Evolutionary conservation across 2,888 invertebrate species (phyloP).

Genomic region (Andrena bicolor): DNA sequence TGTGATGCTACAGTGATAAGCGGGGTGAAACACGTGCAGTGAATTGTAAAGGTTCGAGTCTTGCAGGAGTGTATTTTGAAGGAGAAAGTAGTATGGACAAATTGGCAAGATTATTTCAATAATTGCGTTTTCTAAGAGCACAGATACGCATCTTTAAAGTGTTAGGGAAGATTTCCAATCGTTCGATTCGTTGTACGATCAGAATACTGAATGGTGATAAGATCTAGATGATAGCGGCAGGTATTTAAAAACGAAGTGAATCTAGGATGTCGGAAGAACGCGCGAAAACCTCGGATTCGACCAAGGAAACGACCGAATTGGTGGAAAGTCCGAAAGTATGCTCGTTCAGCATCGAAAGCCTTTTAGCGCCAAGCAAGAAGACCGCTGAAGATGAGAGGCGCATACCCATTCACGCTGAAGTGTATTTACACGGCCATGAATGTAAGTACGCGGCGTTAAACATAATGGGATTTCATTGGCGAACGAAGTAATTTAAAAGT

Average conservation of each 20-base stretch:
- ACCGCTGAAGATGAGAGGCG: conserved; percentile 54
- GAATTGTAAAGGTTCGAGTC: conserved; percentile 12
- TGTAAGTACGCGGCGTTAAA: conserved; percentile 60
- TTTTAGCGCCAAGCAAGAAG: conserved; percentile 77
- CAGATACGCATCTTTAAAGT: neutral
- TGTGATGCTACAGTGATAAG: conserved; percentile 33
- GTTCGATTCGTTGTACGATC: neutral
- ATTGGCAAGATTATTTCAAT: neutral
- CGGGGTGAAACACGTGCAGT: conserved; percentile 27
- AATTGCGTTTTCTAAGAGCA: conserved; percentile 2
- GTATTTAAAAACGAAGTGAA: conserved; percentile 8
- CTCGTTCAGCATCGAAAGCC: conserved; percentile 82
- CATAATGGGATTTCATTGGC: neutral
- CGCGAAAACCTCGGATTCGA: conserved; percentile 44
- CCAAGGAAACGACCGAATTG: conserved; percentile 57
- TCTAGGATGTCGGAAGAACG: conserved; percentile 73
- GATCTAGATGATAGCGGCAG: conserved; percentile 16
- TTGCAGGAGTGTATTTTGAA: neutral
- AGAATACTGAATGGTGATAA: conserved; percentile 10
- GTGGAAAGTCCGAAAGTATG: conserved; percentile 70
- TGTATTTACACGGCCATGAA: conserved; percentile 60
- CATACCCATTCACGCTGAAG: conserved; percentile 43
- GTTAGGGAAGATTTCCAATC: neutral
- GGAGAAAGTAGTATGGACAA: neutral
- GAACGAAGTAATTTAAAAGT: neutral